These are phyloP conservation scores for Eonycteris spelaea DNA, from an alignment of 2,113 vertebrate species.

Conservation along the genomic window DNA sequence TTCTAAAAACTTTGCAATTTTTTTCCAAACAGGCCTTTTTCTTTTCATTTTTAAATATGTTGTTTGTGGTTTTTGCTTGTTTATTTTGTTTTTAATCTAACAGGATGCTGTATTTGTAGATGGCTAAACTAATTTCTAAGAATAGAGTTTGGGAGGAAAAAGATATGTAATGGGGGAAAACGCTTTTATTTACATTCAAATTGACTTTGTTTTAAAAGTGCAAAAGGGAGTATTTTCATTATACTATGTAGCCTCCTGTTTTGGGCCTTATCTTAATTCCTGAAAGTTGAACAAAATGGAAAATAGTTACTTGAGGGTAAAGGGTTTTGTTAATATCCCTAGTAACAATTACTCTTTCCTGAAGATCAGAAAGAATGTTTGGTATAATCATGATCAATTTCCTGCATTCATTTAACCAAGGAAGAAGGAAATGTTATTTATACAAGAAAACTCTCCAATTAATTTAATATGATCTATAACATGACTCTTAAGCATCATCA, in stretches of 20 bases:
- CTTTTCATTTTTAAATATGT: constrained; percentile 22
- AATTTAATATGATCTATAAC: neutral
- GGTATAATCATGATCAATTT: neutral
- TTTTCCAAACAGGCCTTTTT: neutral
- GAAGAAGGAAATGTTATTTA: neutral
- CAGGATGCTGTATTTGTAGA: neutral
- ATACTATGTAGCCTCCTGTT: neutral
- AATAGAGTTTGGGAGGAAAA: neutral
- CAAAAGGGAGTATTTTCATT: neutral
- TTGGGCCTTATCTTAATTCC: neutral
- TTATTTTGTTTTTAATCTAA: constrained; percentile 17
- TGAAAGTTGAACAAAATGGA: constrained; percentile 30
- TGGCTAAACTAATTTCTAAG: neutral
- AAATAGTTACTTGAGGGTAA: neutral
- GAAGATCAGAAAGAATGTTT: neutral
- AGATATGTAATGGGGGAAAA: neutral
- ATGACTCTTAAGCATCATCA: neutral
- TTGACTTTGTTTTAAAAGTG: constrained; percentile 19
- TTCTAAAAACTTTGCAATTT: constrained; percentile 33
- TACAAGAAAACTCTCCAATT: neutral
- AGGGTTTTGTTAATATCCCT: neutral
- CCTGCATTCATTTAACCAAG: neutral
- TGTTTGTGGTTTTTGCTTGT: neutral
- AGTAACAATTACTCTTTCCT: constrained; percentile 8
- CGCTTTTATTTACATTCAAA: neutral